phyloP scores from a whole-genome alignment of 1,140 invertebrate genomes.

The Copidosoma floridanum region DNA sequence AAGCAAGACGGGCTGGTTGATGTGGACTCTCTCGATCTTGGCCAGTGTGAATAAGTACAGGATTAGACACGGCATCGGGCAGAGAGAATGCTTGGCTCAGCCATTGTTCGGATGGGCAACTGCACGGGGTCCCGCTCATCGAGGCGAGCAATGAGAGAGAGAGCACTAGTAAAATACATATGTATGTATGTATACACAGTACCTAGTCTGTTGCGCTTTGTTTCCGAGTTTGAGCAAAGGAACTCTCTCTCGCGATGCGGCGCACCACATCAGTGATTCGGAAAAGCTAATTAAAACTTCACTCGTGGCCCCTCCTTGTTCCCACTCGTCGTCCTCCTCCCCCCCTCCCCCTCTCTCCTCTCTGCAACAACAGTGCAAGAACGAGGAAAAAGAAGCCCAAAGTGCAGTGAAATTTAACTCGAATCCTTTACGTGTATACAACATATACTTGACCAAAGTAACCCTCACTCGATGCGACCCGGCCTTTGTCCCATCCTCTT shows the following conservation, averaged over 20 bases:
- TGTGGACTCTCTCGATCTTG: constrained; percentile 2
- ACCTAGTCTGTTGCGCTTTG: too few relatives aligned
- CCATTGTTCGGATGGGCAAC: too few relatives aligned
- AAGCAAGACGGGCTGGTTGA: too few relatives aligned
- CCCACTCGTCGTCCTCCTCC: constrained; percentile 13
- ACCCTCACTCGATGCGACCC: neutral
- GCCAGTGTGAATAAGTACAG: neutral
- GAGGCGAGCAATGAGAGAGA: too few relatives aligned
- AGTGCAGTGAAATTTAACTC: constrained; percentile 28
- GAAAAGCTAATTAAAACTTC: constrained; percentile 50
- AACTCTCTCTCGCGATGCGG: constrained; percentile 28
- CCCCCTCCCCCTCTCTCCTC: constrained; percentile 11
- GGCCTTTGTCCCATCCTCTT: neutral
- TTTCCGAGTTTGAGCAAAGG: constrained; percentile 35
- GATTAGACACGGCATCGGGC: neutral
- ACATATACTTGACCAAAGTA: too few relatives aligned
- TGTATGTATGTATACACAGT: too few relatives aligned
- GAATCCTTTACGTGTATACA: constrained; percentile 3
- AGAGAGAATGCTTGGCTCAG: constrained; percentile 8
- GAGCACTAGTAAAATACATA: too few relatives aligned
- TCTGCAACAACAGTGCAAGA: neutral
- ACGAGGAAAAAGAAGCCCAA: neutral
- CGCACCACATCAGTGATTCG: constrained; percentile 44
- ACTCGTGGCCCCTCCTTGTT: constrained; percentile 34
- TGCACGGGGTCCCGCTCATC: too few relatives aligned